Base-by-base conservation (phyloP, 53 echinoderm and acorn worm genomes). In the Holothuria leucospilota region DNA sequence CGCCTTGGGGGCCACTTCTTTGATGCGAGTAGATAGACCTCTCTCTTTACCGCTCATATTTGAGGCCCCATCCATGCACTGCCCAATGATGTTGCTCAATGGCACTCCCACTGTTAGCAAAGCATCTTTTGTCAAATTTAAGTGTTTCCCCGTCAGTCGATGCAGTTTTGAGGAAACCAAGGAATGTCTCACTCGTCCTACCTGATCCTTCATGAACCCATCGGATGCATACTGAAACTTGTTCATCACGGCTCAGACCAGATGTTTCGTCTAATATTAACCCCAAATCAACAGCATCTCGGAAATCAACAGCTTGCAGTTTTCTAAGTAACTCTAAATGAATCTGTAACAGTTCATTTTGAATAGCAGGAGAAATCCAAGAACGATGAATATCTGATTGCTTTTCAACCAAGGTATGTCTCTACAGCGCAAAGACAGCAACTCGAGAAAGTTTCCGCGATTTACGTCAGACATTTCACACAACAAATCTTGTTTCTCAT, bases 181-280 rank as follows among this genome's bases (percentile, higher is more conserved):
- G n/a, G 27, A 63, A 63, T 27, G 64, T 6, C 64, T 63, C 64
- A 24, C 27, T 63, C n/a, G 64, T 63, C 27, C 11, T 9, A 42
- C 42, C 42, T 42, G 42, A 7, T 27, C 64, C 64, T 27, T 63
- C 23, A 11, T 24, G 27, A 63, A 63, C 27, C 5, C 27, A 63
- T n/a, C 64, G 64, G 27, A 63, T 63, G 12, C 64, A 63, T 27
- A 63, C 27, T 5, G 64, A n/a, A 63, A 63, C 64, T 63, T 63
- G 64, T 63, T 63, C 5, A 27, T 24, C 27, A 63, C 4, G 64
- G 27, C 64, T 7, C n/a, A 63, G n/a, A 63, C 11, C 64, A n/a
- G 64, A 63, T n/a, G 64, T 63, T 63, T 63, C 64, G 64, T 63
- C 64, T 27, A 63, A 24, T 7, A 63, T 63, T n/a, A n/a, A n/a